A percentile compares a stretch with the other conserved stretches of the same genome.
phyloP scores from a whole-genome alignment of 2,113 vertebrate genomes.

The Xenopus borealis region DNA sequence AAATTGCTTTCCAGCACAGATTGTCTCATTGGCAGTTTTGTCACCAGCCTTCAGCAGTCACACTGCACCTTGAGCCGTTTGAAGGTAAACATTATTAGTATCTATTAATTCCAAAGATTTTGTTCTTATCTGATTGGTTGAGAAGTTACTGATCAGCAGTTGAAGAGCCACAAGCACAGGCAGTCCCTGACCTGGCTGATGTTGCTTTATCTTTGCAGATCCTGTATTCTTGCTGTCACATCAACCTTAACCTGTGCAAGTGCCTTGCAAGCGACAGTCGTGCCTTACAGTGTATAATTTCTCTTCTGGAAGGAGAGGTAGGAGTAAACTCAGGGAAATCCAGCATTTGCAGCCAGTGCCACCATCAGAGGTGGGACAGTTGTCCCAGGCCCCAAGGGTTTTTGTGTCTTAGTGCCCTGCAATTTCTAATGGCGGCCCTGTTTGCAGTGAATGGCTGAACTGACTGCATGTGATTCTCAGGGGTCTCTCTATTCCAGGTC shows the following conservation, averaged over 20 bases:
- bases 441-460: rapidly evolving
- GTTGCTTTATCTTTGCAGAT: constrained; percentile 54
- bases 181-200: neutral
- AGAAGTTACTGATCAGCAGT: neutral
- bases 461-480: neutral
- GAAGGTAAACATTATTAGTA: constrained; percentile 56
- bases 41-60: constrained; percentile 54
- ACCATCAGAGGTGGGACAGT: no score
- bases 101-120: no score
- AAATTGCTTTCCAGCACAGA: neutral
- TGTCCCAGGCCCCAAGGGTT: no score
- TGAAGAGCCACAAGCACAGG: no score
- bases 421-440: no score
- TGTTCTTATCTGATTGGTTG: neutral
- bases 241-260: constrained; percentile 54
- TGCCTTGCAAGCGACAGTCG: constrained; percentile 50
- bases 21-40: neutral
- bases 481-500: constrained; percentile 53
- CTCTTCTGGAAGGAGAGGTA: constrained; percentile 62
- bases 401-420: no score
- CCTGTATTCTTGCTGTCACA: constrained; percentile 64
- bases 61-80: constrained; percentile 54
- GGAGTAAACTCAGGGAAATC: neutral
- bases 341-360: no score
- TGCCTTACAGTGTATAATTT: constrained; percentile 51